phyloP scores from a whole-genome alignment of 2,888 invertebrate species.

The Drosophila mercatorum region DNA sequence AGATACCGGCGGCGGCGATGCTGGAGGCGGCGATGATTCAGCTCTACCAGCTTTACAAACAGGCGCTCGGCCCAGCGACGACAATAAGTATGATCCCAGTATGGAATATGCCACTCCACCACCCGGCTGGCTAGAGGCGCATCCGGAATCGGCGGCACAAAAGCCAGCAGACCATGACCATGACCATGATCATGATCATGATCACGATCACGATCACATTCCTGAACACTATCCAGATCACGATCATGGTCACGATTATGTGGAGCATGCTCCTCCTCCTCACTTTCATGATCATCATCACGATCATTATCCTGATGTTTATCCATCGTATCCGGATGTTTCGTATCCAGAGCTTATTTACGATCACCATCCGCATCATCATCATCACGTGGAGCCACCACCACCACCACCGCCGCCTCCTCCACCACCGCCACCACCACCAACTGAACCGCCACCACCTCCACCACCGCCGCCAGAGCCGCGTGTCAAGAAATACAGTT shows the following conservation, averaged over 20 bases:
- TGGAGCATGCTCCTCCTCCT: slow-evolving; percentile 52
- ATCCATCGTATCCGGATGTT: slow-evolving; percentile 72
- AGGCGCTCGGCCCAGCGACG: slow-evolving; percentile 50
- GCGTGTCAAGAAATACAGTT: slow-evolving; percentile 87
- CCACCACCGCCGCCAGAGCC: slow-evolving; percentile 77
- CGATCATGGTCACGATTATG: slow-evolving; percentile 72
- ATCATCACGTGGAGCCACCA: slow-evolving; percentile 62
- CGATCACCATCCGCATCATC: slow-evolving; percentile 58
- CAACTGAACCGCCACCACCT: slow-evolving; percentile 69
- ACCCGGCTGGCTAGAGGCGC: slow-evolving; percentile 80
- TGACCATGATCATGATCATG: slow-evolving; percentile 46
- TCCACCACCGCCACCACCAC: slow-evolving; percentile 70
- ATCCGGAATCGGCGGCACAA: slow-evolving; percentile 70
- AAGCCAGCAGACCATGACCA: slow-evolving; percentile 67
- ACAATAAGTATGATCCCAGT: slow-evolving; percentile 74
- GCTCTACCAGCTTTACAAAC: slow-evolving; percentile 50
- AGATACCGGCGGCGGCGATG: not conserved
- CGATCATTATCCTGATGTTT: slow-evolving; percentile 54
- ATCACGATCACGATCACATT: slow-evolving; percentile 66
- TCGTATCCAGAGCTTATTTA: slow-evolving; percentile 64
- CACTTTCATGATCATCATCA: slow-evolving; percentile 59
- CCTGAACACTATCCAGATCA: slow-evolving; percentile 78
- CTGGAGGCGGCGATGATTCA: slow-evolving; percentile 4
- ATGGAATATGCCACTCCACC: slow-evolving; percentile 84
- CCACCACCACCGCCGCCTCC: slow-evolving; percentile 71